These are phyloP conservation scores for Excalfactoria chinensis DNA, from an alignment of 2,113 vertebrate species.

Conservation along the genomic window DNA sequence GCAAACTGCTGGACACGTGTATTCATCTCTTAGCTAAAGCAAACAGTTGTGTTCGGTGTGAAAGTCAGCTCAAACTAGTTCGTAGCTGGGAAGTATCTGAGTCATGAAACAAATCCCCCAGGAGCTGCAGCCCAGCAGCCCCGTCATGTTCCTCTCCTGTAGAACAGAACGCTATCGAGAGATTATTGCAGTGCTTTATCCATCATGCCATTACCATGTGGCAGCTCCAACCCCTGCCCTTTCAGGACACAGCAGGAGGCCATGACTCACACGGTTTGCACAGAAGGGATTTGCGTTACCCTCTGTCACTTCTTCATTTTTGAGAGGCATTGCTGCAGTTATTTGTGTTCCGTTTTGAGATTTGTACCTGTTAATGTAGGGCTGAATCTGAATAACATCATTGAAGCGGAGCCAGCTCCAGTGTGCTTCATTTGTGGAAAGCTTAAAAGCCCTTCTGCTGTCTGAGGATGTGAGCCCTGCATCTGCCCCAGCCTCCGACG, in stretches of 20 bases:
- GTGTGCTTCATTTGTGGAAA: neutral
- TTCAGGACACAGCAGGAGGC: neutral
- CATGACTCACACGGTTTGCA: rapidly evolving
- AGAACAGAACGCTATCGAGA: rapidly evolving
- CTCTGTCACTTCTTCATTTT: neutral
- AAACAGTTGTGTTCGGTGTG: neutral
- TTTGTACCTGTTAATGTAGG: neutral
- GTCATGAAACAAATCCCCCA: neutral
- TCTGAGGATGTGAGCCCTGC: neutral
- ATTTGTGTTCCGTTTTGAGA: rapidly evolving
- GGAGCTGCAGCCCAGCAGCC: neutral
- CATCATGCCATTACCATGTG: rapidly evolving
- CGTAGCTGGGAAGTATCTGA: neutral
- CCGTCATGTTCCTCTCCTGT: rapidly evolving
- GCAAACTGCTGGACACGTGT: neutral
- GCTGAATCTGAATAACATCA: rapidly evolving
- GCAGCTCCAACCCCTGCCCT: neutral
- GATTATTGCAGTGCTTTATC: neutral
- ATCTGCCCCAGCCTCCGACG: neutral
- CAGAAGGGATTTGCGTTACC: neutral
- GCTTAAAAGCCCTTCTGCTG: neutral
- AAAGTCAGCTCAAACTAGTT: neutral
- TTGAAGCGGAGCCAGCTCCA: rapidly evolving
- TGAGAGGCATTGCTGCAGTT: neutral
- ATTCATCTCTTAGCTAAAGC: neutral